Evolutionary conservation across 2,888 invertebrate genomes (phyloP), one percentile per base, ranked within the genome.

Genomic region (Fragum fragum): DNA sequence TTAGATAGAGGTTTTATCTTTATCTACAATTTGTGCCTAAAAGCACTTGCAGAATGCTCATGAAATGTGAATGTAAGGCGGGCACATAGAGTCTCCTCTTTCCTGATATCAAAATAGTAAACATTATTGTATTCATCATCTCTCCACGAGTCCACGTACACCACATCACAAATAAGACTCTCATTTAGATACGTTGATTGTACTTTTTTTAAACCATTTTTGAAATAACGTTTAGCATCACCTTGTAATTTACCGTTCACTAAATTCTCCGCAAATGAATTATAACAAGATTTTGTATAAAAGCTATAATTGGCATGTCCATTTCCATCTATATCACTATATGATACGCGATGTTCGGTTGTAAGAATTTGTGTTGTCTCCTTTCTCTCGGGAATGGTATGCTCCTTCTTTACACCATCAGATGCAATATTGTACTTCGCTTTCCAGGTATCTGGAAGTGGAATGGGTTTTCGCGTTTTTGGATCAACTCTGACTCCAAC

Each of bases 401-500:
- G 76, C 36, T 73, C 52, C 18, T 21, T 23, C 36, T 59, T 79
- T 23, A 28, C 29, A 14, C 69, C 76, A 16, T 76, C 73, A 21
- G 61, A 52, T 14, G 69, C 73, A 36, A 79, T 61, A 1, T 66
- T 53, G 39, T 70, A 76, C 29, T 61, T 66, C 0, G 59, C 47
- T 52, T 69, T 72, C 76, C 75, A 82, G 42, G 66, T 73, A 5
- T 23, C 53, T 9, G 82, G 82, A 32, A 61, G 79, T 1, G 82
- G 82, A 28, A 75, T 82, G 1, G 82, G 79, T 69, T 73, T 79
- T 57, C 79, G 66, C 9, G 76, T 79, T 26, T 42, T 39, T 7
- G 75, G 69, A 55, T 82, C 82, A 23, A 82, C 73, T 16, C 79
- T 75, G 0, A 79, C 82, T 55, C 76, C 82, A n/a, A 79, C 52